Conservation (phyloP, 2,113 vertebrate species). For the Barbus barbus region DNA sequence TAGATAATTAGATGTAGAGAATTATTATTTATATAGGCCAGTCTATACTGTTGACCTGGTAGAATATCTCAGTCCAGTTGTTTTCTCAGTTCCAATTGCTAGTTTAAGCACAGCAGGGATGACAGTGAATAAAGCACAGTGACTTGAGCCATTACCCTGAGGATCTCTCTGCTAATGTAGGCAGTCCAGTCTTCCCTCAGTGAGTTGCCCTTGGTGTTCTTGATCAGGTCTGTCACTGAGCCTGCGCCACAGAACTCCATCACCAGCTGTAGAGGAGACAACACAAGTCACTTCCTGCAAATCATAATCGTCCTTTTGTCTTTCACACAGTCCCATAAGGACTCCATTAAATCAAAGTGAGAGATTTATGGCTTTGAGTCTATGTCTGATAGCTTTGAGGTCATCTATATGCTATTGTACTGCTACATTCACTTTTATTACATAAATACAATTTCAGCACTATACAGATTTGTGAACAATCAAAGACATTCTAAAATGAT, state of each 20-base stretch:
- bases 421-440: not conserved
- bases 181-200: conserved; percentile 88
- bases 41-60: not conserved
- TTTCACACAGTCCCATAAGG: not conserved
- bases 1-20: not conserved
- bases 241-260: conserved; percentile 91
- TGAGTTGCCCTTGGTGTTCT: conserved; percentile 74
- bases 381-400: not conserved
- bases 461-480: not conserved
- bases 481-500: not conserved
- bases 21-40: not conserved
- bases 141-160: conserved; percentile 76
- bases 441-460: not conserved
- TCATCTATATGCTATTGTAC: not conserved
- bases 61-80: not conserved
- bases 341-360: not conserved
- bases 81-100: not conserved
- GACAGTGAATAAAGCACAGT: not conserved
- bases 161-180: conserved; percentile 95
- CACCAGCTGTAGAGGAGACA: conserved; percentile 46
- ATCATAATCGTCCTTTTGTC: not conserved
- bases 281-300: not conserved
- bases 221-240: conserved; percentile 75
- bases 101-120: not conserved
- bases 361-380: not conserved